Conservation (phyloP, 2,113 vertebrate species). For the Micronycteris hirsuta region DNA sequence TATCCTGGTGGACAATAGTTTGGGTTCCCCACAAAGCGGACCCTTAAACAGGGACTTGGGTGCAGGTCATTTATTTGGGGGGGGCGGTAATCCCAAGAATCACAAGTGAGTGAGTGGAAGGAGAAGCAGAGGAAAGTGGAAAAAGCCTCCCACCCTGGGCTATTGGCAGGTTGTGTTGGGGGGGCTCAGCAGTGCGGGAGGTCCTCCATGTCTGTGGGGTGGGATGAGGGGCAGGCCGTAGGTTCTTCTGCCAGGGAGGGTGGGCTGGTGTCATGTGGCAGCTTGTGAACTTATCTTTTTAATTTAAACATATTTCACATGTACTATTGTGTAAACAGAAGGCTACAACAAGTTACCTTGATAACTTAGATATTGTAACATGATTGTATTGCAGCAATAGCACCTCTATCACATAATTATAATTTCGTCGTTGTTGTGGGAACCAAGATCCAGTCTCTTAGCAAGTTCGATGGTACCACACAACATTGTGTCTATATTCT, state of each 20-base stretch:
- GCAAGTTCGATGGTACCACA: neutral
- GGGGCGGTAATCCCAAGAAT: neutral
- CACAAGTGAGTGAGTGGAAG: neutral
- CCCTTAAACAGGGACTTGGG: neutral
- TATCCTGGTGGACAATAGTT: too few relatives aligned
- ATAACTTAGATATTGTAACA: neutral
- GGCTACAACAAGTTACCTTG: neutral
- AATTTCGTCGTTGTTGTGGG: neutral
- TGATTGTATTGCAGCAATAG: neutral
- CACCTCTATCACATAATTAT: neutral
- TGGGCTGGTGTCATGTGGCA: neutral
- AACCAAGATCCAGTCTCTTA: neutral
- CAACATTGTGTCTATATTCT: neutral
- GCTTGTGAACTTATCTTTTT: neutral
- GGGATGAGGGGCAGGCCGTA: neutral
- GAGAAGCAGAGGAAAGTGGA: neutral
- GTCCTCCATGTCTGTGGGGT: neutral
- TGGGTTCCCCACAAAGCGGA: neutral
- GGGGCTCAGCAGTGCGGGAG: neutral
- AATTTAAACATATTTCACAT: neutral
- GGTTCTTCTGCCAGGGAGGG: neutral
- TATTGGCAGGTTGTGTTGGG: neutral
- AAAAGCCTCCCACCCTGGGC: fast-evolving
- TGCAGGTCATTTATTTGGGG: neutral
- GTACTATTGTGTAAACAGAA: neutral